Base-by-base conservation (phyloP, 2,888 invertebrate genomes). In the Netelia melanura region DNA sequence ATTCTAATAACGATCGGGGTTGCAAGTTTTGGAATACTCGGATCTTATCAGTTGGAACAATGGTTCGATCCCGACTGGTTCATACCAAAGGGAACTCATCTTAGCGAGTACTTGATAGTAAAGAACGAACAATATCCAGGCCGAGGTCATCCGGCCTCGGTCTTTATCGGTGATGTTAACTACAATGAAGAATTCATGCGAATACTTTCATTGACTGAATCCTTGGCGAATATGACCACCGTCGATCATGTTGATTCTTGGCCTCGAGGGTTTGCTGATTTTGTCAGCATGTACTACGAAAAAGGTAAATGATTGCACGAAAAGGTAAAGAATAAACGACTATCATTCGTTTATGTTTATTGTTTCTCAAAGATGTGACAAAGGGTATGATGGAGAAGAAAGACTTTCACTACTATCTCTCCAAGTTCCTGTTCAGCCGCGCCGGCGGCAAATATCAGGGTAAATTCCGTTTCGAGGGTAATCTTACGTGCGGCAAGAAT, bases 61-160 rank as follows among this genome's bases (percentile, higher is more conserved):
- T 96, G 96, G 92, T 97, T 97, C 93, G 97, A 97, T 92, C 96
- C 96, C 0, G 95, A 95, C 77, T 97, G 97, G 97, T 97, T 97
- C 91, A 95, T 97, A 81, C 97, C 97, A 0, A 95, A 96, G 75
- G 95, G 95, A 71, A 96, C 96, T 0, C 96, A 97, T 91, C 95
- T 96, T 74, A 95, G 95, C 87, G 93, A 96, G 76, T 97, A 95
- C 92, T 89, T 96, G 3, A 90, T 94, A 61, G 94, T 94, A n/a
- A 94, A 95, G 75, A 95, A 95, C 72, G 86, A 94, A 80, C 96
- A 95, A 90, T 98, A 96, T 92, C 97, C 97, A 0, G 94, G 95
- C 44, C 95, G 95, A 81, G 97, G 96, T 0, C 94, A 95, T 88
- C 94, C 95, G 81, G 97, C 95, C 0, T 95, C 95, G 87, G 94